phyloP scores from a whole-genome alignment of 92 coral and sea anemone species.

The Galaxea fascicularis region DNA sequence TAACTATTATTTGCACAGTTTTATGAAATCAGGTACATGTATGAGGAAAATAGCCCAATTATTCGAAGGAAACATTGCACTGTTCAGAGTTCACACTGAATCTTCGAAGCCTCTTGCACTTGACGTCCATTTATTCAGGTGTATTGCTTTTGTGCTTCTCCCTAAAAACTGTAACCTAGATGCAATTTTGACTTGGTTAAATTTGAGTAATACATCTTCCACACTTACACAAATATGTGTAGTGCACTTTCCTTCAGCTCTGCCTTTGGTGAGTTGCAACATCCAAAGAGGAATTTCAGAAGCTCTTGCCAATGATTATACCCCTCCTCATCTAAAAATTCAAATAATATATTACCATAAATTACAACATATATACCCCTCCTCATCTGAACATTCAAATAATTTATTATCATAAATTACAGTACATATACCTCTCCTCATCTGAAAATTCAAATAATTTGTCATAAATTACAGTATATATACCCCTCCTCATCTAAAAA shows the following conservation, averaged over 20 bases:
- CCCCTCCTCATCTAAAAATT: conserved; percentile 86
- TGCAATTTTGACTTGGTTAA: not conserved
- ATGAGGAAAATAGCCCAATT: too few species aligned
- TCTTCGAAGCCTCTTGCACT: too few species aligned
- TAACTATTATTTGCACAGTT: too few species aligned
- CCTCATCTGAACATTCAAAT: conserved; percentile 70
- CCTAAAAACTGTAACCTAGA: too few species aligned
- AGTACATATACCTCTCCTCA: conserved; percentile 89
- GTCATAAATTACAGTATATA: conserved; percentile 4
- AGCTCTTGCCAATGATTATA: conserved; percentile 99
- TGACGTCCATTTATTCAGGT: too few species aligned
- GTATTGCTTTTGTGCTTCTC: too few species aligned
- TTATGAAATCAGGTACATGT: too few species aligned
- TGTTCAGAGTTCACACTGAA: too few species aligned
- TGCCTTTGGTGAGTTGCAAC: conserved; percentile 86
- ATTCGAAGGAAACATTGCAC: too few species aligned
- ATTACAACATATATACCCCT: conserved; percentile 79
- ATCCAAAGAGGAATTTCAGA: conserved; percentile 93
- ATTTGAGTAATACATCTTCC: not conserved
- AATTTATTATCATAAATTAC: not conserved
- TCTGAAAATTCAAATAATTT: conserved; percentile 33
- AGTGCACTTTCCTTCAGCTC: conserved; percentile 93
- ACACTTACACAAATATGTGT: conserved; percentile 87
- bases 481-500: conserved; percentile 92
- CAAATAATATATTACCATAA: not conserved